These are phyloP conservation scores for Leucophenga varia DNA, from an alignment of 1,140 invertebrate species.

Conservation along the genomic window DNA sequence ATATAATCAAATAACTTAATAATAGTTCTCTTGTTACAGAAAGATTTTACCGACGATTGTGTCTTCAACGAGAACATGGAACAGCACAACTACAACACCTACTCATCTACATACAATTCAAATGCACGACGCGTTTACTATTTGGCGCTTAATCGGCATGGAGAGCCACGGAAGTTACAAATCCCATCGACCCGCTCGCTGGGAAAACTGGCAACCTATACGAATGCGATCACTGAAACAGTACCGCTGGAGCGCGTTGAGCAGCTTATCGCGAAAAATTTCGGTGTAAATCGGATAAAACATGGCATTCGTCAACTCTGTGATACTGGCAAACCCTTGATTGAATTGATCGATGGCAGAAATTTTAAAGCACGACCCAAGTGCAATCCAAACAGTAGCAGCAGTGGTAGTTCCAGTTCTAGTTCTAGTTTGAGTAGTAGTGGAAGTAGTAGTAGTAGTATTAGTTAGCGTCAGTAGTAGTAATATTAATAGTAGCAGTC, in stretches of 20 bases:
- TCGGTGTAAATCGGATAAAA: constrained; percentile 54
- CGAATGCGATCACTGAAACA: constrained; percentile 67
- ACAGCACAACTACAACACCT: constrained; percentile 82
- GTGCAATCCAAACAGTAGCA: constrained; percentile 30
- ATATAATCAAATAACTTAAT: constrained; percentile 46
- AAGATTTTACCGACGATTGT: constrained; percentile 78
- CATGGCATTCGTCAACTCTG: constrained; percentile 56
- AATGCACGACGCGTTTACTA: constrained; percentile 70
- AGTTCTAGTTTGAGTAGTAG: constrained; percentile 16
- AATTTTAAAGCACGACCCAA: constrained; percentile 41
- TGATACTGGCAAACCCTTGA: constrained; percentile 55
- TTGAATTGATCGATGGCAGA: constrained; percentile 42
- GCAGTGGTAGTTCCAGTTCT: constrained; percentile 16
- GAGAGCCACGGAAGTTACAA: constrained; percentile 69
- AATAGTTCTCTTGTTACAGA: constrained; percentile 68
- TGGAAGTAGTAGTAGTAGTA: constrained; percentile 19
- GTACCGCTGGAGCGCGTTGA: constrained; percentile 62
- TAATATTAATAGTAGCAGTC: constrained; percentile 4
- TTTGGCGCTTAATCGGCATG: constrained; percentile 72
- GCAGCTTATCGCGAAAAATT: constrained; percentile 55
- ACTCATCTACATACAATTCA: constrained; percentile 75
- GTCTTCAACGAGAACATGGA: constrained; percentile 83
- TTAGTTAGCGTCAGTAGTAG: constrained; percentile 14
- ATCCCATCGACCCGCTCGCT: constrained; percentile 66
- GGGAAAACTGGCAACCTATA: constrained; percentile 72